A percentile compares a stretch with the other conserved stretches of the same genome.
phyloP scores from a whole-genome alignment of 1,140 invertebrate species.

The Trichoplusia ni region DNA sequence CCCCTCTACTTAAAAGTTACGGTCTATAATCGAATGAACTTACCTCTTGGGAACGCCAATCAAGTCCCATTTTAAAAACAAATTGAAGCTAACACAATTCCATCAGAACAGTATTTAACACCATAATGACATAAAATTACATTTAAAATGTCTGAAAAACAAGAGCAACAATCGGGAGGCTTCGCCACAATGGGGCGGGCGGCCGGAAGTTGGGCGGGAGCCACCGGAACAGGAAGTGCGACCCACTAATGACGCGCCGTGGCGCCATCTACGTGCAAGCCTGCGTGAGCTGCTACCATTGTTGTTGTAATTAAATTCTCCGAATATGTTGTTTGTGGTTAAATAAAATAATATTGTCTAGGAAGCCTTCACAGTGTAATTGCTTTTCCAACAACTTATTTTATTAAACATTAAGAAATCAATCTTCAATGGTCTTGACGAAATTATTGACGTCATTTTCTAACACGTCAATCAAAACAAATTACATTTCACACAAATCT shows the following conservation, averaged over 20 bases:
- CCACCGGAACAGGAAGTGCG: conserved; percentile 46
- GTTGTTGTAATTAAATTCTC: conserved; percentile 13
- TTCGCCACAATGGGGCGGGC: conserved; percentile 35
- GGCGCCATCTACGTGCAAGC: conserved; percentile 39
- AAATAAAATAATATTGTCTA: neutral
- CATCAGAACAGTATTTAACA: neutral
- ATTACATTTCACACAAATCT: too few species aligned
- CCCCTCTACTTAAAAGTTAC: too few species aligned
- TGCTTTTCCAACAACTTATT: too few species aligned
- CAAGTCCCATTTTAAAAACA: neutral
- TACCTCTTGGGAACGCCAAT: too few species aligned
- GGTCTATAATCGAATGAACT: too few species aligned
- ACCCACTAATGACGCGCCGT: conserved; percentile 49
- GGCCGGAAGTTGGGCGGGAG: conserved; percentile 37
- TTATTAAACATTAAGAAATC: too few species aligned
- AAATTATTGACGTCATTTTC: too few species aligned
- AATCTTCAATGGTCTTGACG: too few species aligned
- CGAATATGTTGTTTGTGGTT: conserved; percentile 14
- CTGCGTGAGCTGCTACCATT: conserved; percentile 14
- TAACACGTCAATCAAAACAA: too few species aligned
- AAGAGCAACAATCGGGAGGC: conserved; percentile 38
- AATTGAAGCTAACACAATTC: neutral
- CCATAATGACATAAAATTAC: conserved; percentile 13
- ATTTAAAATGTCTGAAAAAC: conserved; percentile 37
- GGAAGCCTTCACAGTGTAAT: too few species aligned